These are phyloP conservation scores for Ischnura elegans DNA, from an alignment of 2,888 invertebrate species.

Conservation along the genomic window DNA sequence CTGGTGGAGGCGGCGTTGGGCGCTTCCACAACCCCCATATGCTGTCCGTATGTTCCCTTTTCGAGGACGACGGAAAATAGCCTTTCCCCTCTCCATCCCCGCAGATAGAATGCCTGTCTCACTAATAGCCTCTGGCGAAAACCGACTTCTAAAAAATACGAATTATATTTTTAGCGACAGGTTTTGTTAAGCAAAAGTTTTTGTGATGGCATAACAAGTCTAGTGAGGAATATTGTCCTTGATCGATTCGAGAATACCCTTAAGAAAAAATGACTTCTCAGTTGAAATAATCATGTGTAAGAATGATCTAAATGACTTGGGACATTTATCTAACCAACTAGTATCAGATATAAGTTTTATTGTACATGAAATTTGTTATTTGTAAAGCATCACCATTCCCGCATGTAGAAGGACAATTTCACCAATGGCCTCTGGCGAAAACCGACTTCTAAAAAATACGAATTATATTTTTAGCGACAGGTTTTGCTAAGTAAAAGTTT, in stretches of 20 bases:
- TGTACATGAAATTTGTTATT: no score
- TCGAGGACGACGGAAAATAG: not conserved
- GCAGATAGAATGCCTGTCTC: not conserved
- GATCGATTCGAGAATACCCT: no score
- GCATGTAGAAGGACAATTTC: not conserved
- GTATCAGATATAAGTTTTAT: no score
- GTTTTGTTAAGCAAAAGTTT: not conserved
- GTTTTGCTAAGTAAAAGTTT: not conserved
- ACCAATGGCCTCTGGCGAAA: not conserved
- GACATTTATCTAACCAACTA: no score
- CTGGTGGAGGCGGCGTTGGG: not conserved
- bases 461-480: not conserved
- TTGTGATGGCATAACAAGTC: not conserved
- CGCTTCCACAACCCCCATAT: not conserved
- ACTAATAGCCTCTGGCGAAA: not conserved
- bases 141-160: not conserved
- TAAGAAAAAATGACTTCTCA: no score
- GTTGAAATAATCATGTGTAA: no score
- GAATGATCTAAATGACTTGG: no score
- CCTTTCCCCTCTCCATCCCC: not conserved
- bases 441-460: not conserved
- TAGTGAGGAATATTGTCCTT: no score
- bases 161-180: not conserved
- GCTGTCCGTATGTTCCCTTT: constrained; percentile 29
- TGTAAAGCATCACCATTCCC: not conserved